Base-by-base conservation (phyloP, 2,797 vertebrate species). In the Australoheros facetus region DNA sequence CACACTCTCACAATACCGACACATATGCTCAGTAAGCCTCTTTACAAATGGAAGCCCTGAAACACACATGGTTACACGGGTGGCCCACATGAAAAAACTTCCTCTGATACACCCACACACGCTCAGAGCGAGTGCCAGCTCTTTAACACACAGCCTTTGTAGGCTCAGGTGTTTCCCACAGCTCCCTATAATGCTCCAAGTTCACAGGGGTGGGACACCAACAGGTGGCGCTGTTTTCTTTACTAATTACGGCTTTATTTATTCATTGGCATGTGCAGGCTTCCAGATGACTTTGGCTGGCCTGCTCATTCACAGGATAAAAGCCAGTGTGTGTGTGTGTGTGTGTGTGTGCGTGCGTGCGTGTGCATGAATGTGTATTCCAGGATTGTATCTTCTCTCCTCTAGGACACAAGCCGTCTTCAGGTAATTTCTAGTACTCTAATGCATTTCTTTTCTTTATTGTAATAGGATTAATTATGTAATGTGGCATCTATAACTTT, bases 191-290 rank as follows among this genome's bases (percentile, higher is more conserved):
- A 91, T 89, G 81, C 86, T 85, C 75, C 66, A 78, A 64, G 88
- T 88, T 90, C 89, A 90, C 76, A 75, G 74, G 83, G 90, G 87
- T 84, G 81, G 83, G 82, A 81, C 59, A 87, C 93, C 94, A 94
- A 94, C 94, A 96, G 95, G 95, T 94, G 94, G 93, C 89, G 90
- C 94, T 94, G 93, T 95, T 94, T 94, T 94, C 93, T 93, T 90
- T 91, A 81, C 88, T 94, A 95, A 94, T 95, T 93, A 90, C 54
- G 30, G 80, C 86, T 93, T 94, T 91, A 92, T 93, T 93, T 94
- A 90, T 92, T 91, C 84, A 87, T 86, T 95, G 95, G 95, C 93
- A 92, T 87, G 88, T 86, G 69, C 73, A 79, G 60, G 89, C 82
- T 89, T 93, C 87, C 92, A 93, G 91, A 94, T 93, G 89, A 91